Evolutionary conservation across 2,797 vertebrate species (phyloP).

Genomic region (Emys orbicularis): DNA sequence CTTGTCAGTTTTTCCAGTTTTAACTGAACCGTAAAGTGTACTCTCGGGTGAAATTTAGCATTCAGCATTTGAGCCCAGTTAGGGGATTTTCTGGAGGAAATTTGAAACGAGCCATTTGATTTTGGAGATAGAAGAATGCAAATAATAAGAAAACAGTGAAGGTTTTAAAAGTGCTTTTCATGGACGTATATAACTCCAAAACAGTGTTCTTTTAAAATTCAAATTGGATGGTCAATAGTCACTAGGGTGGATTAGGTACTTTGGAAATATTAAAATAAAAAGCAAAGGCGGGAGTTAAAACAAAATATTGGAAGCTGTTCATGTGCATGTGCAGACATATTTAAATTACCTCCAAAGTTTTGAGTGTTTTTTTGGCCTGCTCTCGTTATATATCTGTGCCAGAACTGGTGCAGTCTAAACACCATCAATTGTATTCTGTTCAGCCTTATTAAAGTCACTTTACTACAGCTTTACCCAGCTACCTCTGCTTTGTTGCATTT

Average conservation of each 20-base stretch:
- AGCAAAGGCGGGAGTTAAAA: slow-evolving; percentile 16
- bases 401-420: slow-evolving; percentile 64
- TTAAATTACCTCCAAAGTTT: slow-evolving; percentile 49
- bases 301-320: slow-evolving; percentile 33
- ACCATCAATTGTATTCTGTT: slow-evolving; percentile 59
- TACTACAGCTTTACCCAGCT: slow-evolving; percentile 2
- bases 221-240: slow-evolving; percentile 46
- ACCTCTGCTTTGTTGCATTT: background rate
- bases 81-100: slow-evolving; percentile 32
- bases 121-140: slow-evolving; percentile 53
- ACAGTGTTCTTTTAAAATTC: slow-evolving; percentile 35
- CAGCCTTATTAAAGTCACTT: slow-evolving; percentile 34
- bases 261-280: slow-evolving; percentile 46
- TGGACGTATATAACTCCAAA: slow-evolving; percentile 49
- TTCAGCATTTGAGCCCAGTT: slow-evolving; percentile 11
- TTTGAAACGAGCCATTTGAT: slow-evolving; percentile 36
- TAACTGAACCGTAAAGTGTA: slow-evolving; percentile 7
- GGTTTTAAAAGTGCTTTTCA: slow-evolving; percentile 56
- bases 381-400: slow-evolving; percentile 40
- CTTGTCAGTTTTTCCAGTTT: slow-evolving; percentile 38
- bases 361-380: slow-evolving; percentile 44
- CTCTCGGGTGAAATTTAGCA: background rate
- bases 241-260: slow-evolving; percentile 2
- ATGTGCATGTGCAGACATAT: slow-evolving; percentile 40
- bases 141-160: slow-evolving; percentile 54